Evolutionary conservation across 2,888 invertebrate species (phyloP), one percentile per base, ranked within the genome.

Genomic region (Zeuzera pyrina): DNA sequence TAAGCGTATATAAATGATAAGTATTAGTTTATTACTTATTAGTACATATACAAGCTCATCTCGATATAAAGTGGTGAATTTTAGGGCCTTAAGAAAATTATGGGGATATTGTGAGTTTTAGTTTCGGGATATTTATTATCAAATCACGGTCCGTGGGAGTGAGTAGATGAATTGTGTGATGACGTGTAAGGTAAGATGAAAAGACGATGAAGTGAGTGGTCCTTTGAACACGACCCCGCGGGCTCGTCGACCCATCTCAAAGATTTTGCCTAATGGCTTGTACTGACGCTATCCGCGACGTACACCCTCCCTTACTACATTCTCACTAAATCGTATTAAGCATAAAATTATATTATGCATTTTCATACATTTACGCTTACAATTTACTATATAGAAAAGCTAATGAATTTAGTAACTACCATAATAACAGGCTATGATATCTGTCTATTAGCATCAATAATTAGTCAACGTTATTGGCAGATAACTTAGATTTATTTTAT

Each of bases 201-300:
- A 68, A 65, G 65, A 59, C 61, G 67, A 63, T 57, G 61, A 60
- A 62, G 52, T 53, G 54, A 56, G 63, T 64, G 57, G 61, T 46
- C 59, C 59, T 68, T 66, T 67, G 67, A 64, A 51, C 49, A 47
- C 46, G 43, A 49, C 57, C 53, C 48, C 45, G 39, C 32, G 43
- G 52, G 52, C 47, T 49, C 50, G 52, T 47, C 57, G 61, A 72
- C 70, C 72, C 69, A 57, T 52, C 68, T 72, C 68, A 71, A 67
- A 62, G 56, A 52, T 48, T 47, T 48, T 58, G 57, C 55, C 60
- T 73, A 74, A 73, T 72, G 67, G 70, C 52, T 52, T 55, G 52
- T 55, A 52, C 61, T 55, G 65, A 62, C 59, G 57, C 58, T 66
- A 59, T 60, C 53, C 49, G 40, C 49, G 34, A 44, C 42, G 42